Conservation (phyloP, 1,140 invertebrate genomes). For the Paraescarpia echinospica region DNA sequence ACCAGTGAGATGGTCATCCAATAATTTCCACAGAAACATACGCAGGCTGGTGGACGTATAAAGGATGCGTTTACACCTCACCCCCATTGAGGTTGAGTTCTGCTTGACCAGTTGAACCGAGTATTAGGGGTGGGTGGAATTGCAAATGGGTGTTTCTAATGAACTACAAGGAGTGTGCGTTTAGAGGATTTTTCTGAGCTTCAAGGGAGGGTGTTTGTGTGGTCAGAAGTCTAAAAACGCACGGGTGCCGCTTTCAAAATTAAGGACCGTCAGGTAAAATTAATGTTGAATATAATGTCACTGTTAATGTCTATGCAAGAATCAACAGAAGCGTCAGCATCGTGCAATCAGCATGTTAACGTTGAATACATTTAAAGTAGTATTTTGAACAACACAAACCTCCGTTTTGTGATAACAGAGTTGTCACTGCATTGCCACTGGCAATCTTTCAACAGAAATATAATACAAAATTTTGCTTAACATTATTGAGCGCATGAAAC, state of each 20-base stretch:
- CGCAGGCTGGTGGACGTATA: too few relatives aligned
- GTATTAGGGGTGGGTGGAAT: too few relatives aligned
- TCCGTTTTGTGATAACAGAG: neutral
- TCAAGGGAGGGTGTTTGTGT: too few relatives aligned
- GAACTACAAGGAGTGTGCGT: too few relatives aligned
- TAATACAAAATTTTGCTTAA: neutral
- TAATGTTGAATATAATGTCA: neutral
- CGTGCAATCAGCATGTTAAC: neutral
- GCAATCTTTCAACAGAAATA: neutral
- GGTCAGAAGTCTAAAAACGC: too few relatives aligned
- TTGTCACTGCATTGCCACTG: neutral
- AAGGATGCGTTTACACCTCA: too few relatives aligned
- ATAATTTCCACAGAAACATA: too few relatives aligned
- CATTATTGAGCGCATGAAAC: neutral
- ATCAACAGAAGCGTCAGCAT: neutral
- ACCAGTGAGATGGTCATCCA: too few relatives aligned
- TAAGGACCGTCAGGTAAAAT: neutral
- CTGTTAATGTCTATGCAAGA: neutral
- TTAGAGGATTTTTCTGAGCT: too few relatives aligned
- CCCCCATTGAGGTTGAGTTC: too few relatives aligned
- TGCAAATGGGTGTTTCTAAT: too few relatives aligned
- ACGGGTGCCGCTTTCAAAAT: neutral
- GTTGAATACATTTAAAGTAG: neutral
- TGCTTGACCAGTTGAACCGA: too few relatives aligned
- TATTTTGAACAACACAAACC: neutral